Percentiles rank a stretch among this genome's conserved stretches.
phyloP scores from a whole-genome alignment of 1,140 invertebrate genomes.

The Pogonomyrmex californicus region DNA sequence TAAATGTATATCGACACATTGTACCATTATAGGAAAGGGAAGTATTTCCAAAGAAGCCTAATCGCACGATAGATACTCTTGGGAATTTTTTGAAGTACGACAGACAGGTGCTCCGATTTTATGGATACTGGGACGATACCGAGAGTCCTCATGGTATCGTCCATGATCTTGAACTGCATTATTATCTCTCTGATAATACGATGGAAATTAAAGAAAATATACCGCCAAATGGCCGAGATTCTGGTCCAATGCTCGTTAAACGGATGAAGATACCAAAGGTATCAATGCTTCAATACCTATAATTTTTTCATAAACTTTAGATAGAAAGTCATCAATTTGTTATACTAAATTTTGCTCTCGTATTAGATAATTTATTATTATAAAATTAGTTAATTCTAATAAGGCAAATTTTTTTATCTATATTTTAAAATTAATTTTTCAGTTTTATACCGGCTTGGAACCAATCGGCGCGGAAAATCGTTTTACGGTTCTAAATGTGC shows the following conservation, averaged over 20 bases:
- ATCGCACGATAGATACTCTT: slow-evolving; percentile 86
- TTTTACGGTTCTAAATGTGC: slow-evolving; percentile 91
- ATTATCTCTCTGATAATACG: slow-evolving; percentile 95
- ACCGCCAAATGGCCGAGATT: slow-evolving; percentile 90
- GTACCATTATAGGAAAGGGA: slow-evolving; percentile 67
- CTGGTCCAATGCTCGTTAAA: slow-evolving; percentile 91
- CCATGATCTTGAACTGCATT: slow-evolving; percentile 92
- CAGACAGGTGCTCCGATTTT: slow-evolving; percentile 93
- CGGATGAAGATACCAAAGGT: slow-evolving; percentile 93
- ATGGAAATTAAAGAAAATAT: slow-evolving; percentile 95
- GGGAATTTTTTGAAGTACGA: slow-evolving; percentile 93
- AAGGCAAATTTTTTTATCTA: not conserved
- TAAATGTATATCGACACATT: slow-evolving; percentile 67
- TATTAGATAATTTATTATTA: not conserved
- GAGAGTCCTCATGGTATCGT: slow-evolving; percentile 91
- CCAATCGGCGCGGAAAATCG: slow-evolving; percentile 88
- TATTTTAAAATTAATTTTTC: slow-evolving; percentile 29
- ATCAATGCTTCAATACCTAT: slow-evolving; percentile 26
- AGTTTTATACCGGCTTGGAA: slow-evolving; percentile 86
- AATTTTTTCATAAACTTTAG: not conserved
- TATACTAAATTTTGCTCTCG: slow-evolving; percentile 29
- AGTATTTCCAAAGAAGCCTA: slow-evolving; percentile 87
- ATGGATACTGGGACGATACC: slow-evolving; percentile 96
- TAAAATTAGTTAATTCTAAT: slow-evolving; percentile 18
- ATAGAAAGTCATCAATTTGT: not conserved